These are phyloP conservation scores for Craseonycteris thonglongyai DNA, from an alignment of 2,113 vertebrate genomes.

Conservation along the genomic window DNA sequence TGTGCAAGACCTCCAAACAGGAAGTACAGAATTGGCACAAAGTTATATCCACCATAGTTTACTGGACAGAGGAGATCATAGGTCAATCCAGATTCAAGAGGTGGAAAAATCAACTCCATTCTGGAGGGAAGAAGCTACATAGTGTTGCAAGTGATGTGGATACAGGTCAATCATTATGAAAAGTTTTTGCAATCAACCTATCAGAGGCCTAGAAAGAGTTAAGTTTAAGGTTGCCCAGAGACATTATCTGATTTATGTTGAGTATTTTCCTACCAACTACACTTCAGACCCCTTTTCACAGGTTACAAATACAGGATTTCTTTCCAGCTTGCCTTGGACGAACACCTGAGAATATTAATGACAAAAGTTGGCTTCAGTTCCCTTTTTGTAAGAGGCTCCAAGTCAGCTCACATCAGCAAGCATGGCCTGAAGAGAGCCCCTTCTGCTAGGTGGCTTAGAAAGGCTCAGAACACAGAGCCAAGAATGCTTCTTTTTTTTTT, in stretches of 20 bases:
- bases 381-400: not conserved
- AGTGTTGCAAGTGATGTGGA: not conserved
- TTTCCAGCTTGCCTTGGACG: not conserved
- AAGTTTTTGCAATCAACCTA: not conserved
- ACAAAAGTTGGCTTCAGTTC: not conserved
- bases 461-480: not conserved
- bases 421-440: not conserved
- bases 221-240: not conserved
- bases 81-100: not conserved
- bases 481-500: constrained; percentile 38
- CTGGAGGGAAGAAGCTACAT: not conserved
- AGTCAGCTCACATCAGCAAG: not conserved
- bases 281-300: not conserved
- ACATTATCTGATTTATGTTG: not conserved
- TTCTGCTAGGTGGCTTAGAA: not conserved
- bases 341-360: constrained; percentile 8
- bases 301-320: not conserved
- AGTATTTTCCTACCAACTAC: not conserved
- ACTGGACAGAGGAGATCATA: not conserved
- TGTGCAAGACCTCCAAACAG: not conserved
- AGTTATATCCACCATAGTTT: not conserved
- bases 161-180: not conserved
- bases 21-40: not conserved
- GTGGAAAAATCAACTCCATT: not conserved
- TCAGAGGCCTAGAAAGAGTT: not conserved